These are phyloP conservation scores for Alouatta palliata DNA, from an alignment of 2,113 vertebrate species.

Conservation along the genomic window DNA sequence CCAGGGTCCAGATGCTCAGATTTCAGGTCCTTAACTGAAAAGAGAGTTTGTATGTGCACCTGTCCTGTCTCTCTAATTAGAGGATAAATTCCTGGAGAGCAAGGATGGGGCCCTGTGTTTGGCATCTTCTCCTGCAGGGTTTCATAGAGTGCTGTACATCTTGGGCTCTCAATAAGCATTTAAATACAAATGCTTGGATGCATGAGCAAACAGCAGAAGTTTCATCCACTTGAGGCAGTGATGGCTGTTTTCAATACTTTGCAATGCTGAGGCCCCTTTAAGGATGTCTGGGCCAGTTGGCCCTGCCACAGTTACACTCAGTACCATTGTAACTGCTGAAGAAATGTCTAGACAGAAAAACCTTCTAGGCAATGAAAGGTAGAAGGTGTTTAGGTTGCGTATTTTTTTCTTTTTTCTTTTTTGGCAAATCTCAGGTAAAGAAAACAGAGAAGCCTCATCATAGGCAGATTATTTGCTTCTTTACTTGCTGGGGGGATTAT, in stretches of 20 bases:
- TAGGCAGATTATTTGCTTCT: background rate
- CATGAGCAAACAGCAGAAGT: background rate
- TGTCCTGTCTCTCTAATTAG: background rate
- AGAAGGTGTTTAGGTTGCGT: background rate
- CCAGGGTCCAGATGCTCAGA: background rate
- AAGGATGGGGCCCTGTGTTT: background rate
- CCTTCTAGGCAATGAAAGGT: background rate
- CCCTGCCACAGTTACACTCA: background rate
- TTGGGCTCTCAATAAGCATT: background rate
- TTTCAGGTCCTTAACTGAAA: background rate
- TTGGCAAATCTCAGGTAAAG: background rate
- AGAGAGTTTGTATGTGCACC: background rate
- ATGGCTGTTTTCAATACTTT: slow-evolving; percentile 16
- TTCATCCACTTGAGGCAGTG: background rate
- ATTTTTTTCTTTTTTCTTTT: background rate
- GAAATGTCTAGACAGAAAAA: slow-evolving; percentile 55
- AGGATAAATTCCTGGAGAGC: background rate
- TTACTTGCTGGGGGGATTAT: background rate
- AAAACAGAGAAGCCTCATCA: background rate
- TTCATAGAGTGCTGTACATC: background rate
- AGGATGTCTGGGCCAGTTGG: background rate
- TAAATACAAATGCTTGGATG: background rate
- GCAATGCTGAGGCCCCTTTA: slow-evolving; percentile 26
- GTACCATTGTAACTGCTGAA: slow-evolving; percentile 3
- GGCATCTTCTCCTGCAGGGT: background rate